A percentile compares a stretch with the other conserved stretches of the same genome.
Evolutionary conservation across 2,888 invertebrate genomes (phyloP).

Genomic region (Pediacus dermestoides): DNA sequence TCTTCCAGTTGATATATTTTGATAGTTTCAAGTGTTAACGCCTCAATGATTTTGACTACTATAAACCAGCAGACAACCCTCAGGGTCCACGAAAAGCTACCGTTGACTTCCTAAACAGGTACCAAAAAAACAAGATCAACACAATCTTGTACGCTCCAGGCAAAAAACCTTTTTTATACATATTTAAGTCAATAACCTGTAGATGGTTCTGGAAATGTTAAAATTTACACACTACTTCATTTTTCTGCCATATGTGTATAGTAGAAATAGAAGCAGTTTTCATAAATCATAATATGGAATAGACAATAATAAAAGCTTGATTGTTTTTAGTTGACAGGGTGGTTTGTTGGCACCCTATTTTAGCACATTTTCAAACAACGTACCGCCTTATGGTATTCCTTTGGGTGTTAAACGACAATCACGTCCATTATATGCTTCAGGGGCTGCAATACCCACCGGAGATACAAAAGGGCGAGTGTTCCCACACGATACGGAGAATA

Average conservation of each 20-base stretch:
- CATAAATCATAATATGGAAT: no score
- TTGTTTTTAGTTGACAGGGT: constrained; percentile 1
- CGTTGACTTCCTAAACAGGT: constrained; percentile 11
- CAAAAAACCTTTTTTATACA: no score
- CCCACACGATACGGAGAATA: no score
- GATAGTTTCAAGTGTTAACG: no score
- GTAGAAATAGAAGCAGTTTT: no score
- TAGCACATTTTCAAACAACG: constrained; percentile 19
- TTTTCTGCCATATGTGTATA: no score
- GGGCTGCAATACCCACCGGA: no score
- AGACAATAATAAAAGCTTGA: neutral
- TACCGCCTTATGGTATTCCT: constrained; percentile 24
- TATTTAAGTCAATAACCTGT: no score
- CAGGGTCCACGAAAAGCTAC: constrained; percentile 15
- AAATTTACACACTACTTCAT: no score
- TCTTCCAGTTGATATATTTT: no score
- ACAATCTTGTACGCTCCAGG: constrained; percentile 9
- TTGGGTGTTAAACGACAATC: constrained; percentile 22
- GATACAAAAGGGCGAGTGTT: no score
- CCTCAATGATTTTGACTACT: constrained; percentile 3
- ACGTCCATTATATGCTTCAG: constrained; percentile 10
- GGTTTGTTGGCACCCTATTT: constrained; percentile 7
- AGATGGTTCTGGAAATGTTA: no score
- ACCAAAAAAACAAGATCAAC: constrained; percentile 7
- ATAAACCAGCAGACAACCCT: neutral